Evolutionary conservation across 2,797 vertebrate species (phyloP).

Genomic region (Cuniculus paca): DNA sequence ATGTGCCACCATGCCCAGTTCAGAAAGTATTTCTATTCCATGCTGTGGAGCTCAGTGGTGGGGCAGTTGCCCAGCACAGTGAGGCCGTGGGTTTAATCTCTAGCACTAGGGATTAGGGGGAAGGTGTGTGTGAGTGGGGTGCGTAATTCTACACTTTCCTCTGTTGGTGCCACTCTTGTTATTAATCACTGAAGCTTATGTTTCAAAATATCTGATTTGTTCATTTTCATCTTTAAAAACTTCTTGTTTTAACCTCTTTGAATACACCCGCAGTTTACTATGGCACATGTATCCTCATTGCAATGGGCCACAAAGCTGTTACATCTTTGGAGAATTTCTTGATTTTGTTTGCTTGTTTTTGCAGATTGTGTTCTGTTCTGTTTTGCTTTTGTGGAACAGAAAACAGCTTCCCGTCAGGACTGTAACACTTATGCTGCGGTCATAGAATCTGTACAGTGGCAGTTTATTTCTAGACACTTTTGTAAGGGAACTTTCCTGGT

Average conservation of each 20-base stretch:
- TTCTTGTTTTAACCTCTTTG: not conserved
- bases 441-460: not conserved
- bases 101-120: too few species aligned
- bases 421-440: not conserved
- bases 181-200: not conserved
- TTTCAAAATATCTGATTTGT: not conserved
- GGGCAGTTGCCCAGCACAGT: not conserved
- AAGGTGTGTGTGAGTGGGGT: too few species aligned
- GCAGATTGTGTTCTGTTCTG: not conserved
- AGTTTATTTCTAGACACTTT: constrained; percentile 29
- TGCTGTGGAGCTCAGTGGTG: not conserved
- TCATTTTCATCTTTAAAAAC: not conserved
- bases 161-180: not conserved
- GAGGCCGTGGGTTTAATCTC: not conserved
- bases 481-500: not conserved
- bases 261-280: not conserved
- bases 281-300: too few species aligned
- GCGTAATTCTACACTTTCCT: not conserved
- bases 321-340: not conserved
- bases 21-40: not conserved
- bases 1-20: not conserved
- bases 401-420: not conserved
- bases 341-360: not conserved
- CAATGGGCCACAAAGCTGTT: not conserved
- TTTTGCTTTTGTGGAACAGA: not conserved